phyloP scores from a whole-genome alignment of 2,888 invertebrate species.

The Lithophane socia region DNA sequence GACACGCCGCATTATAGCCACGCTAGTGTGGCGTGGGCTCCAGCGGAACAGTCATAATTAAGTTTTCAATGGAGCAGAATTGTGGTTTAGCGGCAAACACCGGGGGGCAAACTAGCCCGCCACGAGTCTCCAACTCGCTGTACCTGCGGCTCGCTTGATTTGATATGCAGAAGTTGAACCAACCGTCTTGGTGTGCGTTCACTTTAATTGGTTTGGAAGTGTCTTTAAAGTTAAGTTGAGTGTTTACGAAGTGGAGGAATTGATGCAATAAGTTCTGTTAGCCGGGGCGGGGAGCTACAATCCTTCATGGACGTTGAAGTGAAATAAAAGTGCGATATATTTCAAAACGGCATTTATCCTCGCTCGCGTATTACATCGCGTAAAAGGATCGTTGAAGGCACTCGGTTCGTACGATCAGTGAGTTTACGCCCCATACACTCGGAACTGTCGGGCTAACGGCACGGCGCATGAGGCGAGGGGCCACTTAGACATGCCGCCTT shows the following conservation, averaged over 20 bases:
- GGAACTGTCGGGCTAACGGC: slow-evolving; percentile 68
- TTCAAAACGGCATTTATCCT: slow-evolving; percentile 69
- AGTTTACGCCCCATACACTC: slow-evolving; percentile 73
- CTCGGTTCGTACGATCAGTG: slow-evolving; percentile 72
- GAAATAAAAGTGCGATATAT: slow-evolving; percentile 68
- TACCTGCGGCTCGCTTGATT: slow-evolving; percentile 70
- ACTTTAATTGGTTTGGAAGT: slow-evolving; percentile 57
- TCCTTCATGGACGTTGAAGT: slow-evolving; percentile 52
- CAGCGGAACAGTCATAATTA: slow-evolving; percentile 77
- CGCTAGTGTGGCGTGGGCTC: slow-evolving; percentile 52
- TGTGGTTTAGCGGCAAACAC: slow-evolving; percentile 81
- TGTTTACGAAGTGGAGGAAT: slow-evolving; percentile 36
- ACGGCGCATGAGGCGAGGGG: slow-evolving; percentile 50
- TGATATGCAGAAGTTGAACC: slow-evolving; percentile 73
- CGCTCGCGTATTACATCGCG: slow-evolving; percentile 68
- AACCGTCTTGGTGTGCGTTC: slow-evolving; percentile 29
- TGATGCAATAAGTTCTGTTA: slow-evolving; percentile 51
- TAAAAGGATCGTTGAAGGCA: slow-evolving; percentile 75
- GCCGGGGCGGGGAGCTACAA: slow-evolving; percentile 29
- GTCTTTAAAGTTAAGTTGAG: slow-evolving; percentile 38
- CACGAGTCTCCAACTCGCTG: slow-evolving; percentile 64
- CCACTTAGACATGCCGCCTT: slow-evolving; percentile 62
- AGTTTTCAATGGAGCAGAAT: slow-evolving; percentile 83
- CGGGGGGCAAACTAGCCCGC: slow-evolving; percentile 62
- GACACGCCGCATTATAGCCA: slow-evolving; percentile 65